Evolutionary conservation across 1,140 invertebrate species (phyloP), one percentile per base, ranked within the genome.

Genomic region (Musca domestica): DNA sequence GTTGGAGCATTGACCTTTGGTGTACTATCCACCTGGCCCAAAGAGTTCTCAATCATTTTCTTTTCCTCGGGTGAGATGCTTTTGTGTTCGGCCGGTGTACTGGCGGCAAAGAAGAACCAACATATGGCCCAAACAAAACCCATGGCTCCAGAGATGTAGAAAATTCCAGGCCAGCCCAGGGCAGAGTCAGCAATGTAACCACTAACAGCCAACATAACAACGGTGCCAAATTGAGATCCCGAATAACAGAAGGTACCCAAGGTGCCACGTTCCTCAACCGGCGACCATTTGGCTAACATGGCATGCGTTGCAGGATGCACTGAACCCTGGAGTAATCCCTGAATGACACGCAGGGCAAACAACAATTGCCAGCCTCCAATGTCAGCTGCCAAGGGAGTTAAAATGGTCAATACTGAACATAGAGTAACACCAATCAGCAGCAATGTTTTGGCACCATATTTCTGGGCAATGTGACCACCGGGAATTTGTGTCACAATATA

Each of bases 231-330:
- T 73, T 91, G 87, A 0, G 85, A 83, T 2, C 90, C 90, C 73
- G 85, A 86, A 74, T 89, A 88, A 49, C 89, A 84, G 20, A 88
- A 84, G 2, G 88, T 87, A 25, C 82, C 83, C 25, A 87, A 75
- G 12, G 84, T 80, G 2, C 87, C 87, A 46, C 87, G 78, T 75
- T 90, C 88, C 10, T 83, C 77, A 2, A 81, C 77, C 1, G 88
- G 88, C 6, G 86, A 70, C 94, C 95, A 97, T 76, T 91, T 91
- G 0, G 92, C 88, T 61, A 95, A 83, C 19, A 95, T 80, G 0
- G 89, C 89, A 73, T 95, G 93, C 5, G 92, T 86, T 47, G 88
- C 87, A 0, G 94, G 94, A 76, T 92, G 91, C n/a, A 92, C 86
- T 5, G 92, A 87, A 23, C 94, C 94, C 83, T 96, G 89, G 47